Evolutionary conservation across 2,113 vertebrate species (phyloP), one percentile per base, ranked within the genome.

Genomic region (Sardina pilchardus): DNA sequence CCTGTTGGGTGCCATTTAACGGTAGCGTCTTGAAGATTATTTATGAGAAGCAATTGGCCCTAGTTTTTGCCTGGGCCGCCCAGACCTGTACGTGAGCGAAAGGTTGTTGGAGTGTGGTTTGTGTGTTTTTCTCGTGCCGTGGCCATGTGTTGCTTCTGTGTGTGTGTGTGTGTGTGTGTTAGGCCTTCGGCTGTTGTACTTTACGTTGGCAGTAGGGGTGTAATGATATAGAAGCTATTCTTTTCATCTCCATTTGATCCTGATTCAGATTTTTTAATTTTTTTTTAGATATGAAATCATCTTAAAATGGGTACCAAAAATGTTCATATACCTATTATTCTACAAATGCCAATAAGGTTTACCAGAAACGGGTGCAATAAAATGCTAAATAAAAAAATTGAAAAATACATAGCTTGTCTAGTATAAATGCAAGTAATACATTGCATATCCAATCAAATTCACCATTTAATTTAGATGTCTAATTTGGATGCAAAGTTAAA

Each of bases 1-100:
- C 91, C 88, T 83, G 90, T 21, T 85, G 90, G 92, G 92, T 90
- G 88, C 48, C 34, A 12, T 30, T 36, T 78, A 84, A 81, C 87
- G 45, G 30, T 36, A 83, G 80, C 21, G 8, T 47, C 81, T 81
- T 47, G 67, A 42, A 34, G 83, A 85, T 84, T 86, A 59, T 82
- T 84, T 82, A 81, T 86, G 86, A 63, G 81, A 39, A 85, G 59
- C 1, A 59, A 47, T 81, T 81, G 53, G 48, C 47, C 84, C 63
- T 0, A 82, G 84, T 83, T 81, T 83, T 67, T 71, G 42, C 44
- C 19, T 26, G 45, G 44, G 78, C 50, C 63, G 78, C 81, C 63
- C 87, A 56, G 84, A 36, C 45, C 84, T 83, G 88, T 86, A 87
- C 53, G 86, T 89, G 88, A 86, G 89, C 75, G 83, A 8, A 81